Base-by-base conservation (phyloP, 2,797 vertebrate species). In the Chlorospingus flavigularis region DNA sequence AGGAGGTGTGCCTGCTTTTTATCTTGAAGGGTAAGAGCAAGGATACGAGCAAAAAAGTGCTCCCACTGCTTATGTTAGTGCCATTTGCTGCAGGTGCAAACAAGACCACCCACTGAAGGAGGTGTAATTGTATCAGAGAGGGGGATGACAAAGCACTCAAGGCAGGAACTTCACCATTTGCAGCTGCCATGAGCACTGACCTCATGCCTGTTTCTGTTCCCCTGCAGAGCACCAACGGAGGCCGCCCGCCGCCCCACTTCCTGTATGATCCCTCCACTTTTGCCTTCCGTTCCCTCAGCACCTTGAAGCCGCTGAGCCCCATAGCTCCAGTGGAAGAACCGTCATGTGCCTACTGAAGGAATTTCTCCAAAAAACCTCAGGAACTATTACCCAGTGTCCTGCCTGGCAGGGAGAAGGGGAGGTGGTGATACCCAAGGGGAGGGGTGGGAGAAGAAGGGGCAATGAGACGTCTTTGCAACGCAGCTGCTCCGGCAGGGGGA, bases 231-330 rank as follows among this genome's bases (percentile, higher is more conserved):
- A 95, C 98, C 97, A 98, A 77, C 0, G 95, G 98, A 82, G 97
- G 97, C 86, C 97, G 98, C 62, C 98, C 98, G 3, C 95, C 98
- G 0, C 97, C 98, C 84, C 98, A 98, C 95, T 99, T 98, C 63
- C 94, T 98, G 90, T 99, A 98, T 11, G 99, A 99, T 86, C 98
- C 99, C 43, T 98, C 99, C 85, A 98, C 98, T 95, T 99, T 99
- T 84, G 98, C 99, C 95, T 99, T 99, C 97, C 98, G 98, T 51
- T 98, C 99, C 62, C 96, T 99, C 95, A 99, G 98, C 98, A 98
- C 98, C 31, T 98, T 98, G 90, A 98, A 98, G 71, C 98, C 98
- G 35, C 98, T 98, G 97, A 99, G 98, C 95, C 98, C 99, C 0
- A 95, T 98, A 94, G 98, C 98, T 86, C 97, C 98, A 11, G 98